phyloP scores from a whole-genome alignment of 2,888 invertebrate genomes.

The Acholoe squamosa region DNA sequence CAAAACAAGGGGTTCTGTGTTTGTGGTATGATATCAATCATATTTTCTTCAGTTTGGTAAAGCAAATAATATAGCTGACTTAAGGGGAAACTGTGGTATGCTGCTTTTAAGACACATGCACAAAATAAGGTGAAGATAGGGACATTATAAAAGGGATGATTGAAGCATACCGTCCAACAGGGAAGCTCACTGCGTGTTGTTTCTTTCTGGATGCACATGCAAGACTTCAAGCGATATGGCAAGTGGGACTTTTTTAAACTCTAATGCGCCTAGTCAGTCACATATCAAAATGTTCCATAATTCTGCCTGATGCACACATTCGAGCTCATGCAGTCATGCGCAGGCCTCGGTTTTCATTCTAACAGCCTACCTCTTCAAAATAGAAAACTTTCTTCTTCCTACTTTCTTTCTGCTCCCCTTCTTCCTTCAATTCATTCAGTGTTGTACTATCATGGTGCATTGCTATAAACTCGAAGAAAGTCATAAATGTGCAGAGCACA shows the following conservation, averaged over 20 bases:
- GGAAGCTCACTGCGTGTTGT: neutral
- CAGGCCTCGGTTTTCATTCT: too few relatives aligned
- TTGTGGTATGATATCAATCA: too few relatives aligned
- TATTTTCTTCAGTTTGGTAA: too few relatives aligned
- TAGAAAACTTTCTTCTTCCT: neutral
- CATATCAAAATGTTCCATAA: neutral
- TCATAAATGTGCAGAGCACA: neutral
- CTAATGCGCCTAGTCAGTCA: neutral
- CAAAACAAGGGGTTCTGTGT: too few relatives aligned
- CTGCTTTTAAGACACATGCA: too few relatives aligned
- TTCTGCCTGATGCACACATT: neutral
- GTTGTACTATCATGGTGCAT: neutral
- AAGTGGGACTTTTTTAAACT: neutral
- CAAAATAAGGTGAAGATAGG: too few relatives aligned
- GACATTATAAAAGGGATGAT: too few relatives aligned
- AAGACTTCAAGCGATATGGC: neutral
- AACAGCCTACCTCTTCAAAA: conserved; percentile 15
- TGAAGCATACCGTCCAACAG: too few relatives aligned
- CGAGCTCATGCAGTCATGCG: too few relatives aligned
- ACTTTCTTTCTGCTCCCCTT: neutral
- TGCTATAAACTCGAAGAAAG: conserved; percentile 1
- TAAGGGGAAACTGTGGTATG: too few relatives aligned
- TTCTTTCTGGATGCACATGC: neutral
- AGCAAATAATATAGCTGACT: too few relatives aligned
- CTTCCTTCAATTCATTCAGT: neutral